Conservation (phyloP, 37 sponge, comb jelly and placozoan species). For the Amphimedon queenslandica region DNA sequence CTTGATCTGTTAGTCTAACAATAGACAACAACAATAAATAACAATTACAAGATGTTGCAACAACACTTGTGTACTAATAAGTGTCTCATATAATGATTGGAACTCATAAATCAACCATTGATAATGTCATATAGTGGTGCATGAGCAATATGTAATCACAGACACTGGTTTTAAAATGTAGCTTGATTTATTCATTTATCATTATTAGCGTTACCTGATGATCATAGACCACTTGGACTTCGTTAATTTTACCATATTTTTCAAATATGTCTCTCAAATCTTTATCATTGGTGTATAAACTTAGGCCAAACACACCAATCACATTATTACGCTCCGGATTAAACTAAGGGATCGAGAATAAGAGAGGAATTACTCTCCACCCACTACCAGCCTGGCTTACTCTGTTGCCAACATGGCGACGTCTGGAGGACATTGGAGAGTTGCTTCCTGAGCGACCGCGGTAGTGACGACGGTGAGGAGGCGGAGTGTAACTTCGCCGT, state of each 20-base stretch:
- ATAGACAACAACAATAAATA: too few species aligned
- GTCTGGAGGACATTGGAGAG: slow-evolving; percentile 66
- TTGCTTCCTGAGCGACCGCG: slow-evolving; percentile 9
- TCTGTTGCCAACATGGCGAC: slow-evolving; percentile 66
- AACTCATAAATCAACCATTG: neutral
- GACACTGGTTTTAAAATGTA: neutral
- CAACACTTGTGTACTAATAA: too few species aligned
- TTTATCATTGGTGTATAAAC: slow-evolving; percentile 86
- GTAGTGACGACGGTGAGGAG: slow-evolving; percentile 5
- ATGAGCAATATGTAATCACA: neutral
- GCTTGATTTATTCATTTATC: too few species aligned
- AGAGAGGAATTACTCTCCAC: too few species aligned
- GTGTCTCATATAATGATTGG: too few species aligned
- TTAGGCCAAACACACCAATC: slow-evolving; percentile 94
- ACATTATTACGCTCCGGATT: slow-evolving; percentile 67
- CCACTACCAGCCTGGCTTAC: slow-evolving; percentile 7
- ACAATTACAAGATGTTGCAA: too few species aligned
- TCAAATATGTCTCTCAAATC: slow-evolving; percentile 79
- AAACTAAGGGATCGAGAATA: slow-evolving; percentile 17
- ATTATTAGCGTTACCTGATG: slow-evolving; percentile 70
- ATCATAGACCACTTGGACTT: slow-evolving; percentile 89
- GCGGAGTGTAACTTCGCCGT: slow-evolving; percentile 9
- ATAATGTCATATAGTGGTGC: too few species aligned
- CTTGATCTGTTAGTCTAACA: slow-evolving; percentile 78
- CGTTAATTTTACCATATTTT: slow-evolving; percentile 82